These are phyloP conservation scores for Eublepharis macularius DNA, from an alignment of 2,113 vertebrate genomes.

Conservation along the genomic window DNA sequence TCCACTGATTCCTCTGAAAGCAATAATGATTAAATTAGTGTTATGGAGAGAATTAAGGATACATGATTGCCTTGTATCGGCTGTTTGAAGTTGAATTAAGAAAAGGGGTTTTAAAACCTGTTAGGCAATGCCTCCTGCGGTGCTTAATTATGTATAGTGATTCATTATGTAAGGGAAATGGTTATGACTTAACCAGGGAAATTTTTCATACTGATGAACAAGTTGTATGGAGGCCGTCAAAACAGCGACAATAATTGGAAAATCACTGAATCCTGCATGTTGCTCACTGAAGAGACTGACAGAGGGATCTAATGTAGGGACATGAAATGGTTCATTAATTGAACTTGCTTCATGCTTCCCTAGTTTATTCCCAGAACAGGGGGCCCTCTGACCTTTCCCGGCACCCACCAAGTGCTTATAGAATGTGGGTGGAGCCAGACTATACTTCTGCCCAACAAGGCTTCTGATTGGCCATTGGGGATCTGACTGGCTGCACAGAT, in stretches of 20 bases:
- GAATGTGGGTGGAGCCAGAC: too few relatives aligned
- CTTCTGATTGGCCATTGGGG: too few relatives aligned
- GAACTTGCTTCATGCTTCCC: not conserved
- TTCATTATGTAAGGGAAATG: constrained; percentile 35
- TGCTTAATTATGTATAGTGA: constrained; percentile 35
- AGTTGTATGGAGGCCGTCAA: not conserved
- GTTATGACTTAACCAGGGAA: constrained; percentile 7
- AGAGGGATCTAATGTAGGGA: not conserved
- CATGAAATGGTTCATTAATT: not conserved
- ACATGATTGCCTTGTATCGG: constrained; percentile 33
- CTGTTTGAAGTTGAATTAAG: constrained; percentile 39
- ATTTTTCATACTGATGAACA: constrained; percentile 33
- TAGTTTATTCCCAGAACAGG: too few relatives aligned
- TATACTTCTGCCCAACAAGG: too few relatives aligned
- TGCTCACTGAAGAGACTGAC: not conserved
- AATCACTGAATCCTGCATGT: not conserved
- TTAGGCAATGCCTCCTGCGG: constrained; percentile 21
- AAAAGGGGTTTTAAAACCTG: constrained; percentile 34
- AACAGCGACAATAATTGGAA: not conserved
- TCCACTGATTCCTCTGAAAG: not conserved
- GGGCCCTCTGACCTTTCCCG: too few relatives aligned
- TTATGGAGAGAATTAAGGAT: constrained; percentile 20
- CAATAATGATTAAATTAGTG: constrained; percentile 31
- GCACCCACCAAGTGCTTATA: too few relatives aligned
- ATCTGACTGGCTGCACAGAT: too few relatives aligned